Conservation (phyloP, 2,113 vertebrate genomes). For the Ammospiza caudacuta region DNA sequence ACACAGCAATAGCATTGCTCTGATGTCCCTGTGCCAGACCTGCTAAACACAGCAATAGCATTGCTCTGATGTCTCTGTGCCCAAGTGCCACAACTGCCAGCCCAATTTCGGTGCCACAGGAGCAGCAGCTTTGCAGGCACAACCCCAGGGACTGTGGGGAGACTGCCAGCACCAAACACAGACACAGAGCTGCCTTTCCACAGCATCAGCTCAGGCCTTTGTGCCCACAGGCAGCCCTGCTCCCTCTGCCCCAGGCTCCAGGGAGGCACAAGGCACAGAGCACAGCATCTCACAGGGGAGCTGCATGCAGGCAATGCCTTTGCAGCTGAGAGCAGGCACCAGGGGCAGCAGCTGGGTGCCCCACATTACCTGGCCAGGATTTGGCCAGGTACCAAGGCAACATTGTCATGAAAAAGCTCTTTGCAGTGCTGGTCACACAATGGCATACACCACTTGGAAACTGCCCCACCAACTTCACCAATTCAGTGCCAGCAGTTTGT, state of each 20-base stretch:
- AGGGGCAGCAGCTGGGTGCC: not conserved
- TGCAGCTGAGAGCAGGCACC: not conserved
- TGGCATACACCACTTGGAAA: not conserved
- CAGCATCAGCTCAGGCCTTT: not conserved
- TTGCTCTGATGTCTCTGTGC: rapidly evolving
- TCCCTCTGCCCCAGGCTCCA: not conserved
- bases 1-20: not conserved
- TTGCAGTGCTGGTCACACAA: rapidly evolving
- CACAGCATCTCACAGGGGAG: not conserved
- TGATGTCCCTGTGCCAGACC: not conserved
- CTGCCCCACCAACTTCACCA: not conserved
- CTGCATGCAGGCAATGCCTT: not conserved
- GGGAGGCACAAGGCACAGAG: not conserved
- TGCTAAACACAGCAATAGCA: slow-evolving; percentile 61
- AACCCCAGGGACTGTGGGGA: not conserved
- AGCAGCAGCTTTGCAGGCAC: not conserved
- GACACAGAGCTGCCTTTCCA: not conserved
- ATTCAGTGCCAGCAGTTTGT: not conserved
- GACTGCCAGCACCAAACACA: not conserved
- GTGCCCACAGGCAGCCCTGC: not conserved
- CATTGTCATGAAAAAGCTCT: not conserved
- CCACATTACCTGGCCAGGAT: not conserved
- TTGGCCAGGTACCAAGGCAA: not conserved
- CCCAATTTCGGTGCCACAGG: rapidly evolving
- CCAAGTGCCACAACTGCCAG: not conserved